Evolutionary conservation across 2,113 vertebrate species (phyloP), one percentile per base, ranked within the genome.

Genomic region (Tychaedon coryphoeus): DNA sequence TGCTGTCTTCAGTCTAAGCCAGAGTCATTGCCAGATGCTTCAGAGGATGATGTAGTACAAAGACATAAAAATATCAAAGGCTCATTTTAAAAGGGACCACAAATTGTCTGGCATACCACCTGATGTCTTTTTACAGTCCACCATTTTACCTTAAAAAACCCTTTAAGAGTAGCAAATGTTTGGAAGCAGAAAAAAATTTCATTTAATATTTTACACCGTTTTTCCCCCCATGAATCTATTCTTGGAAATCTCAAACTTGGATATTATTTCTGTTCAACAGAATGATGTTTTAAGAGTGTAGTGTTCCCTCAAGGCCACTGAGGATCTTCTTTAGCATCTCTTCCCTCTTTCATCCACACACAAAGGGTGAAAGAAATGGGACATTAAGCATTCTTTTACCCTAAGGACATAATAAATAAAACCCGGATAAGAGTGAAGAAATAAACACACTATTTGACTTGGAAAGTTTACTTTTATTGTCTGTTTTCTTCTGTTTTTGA

Each of bases 141-240:
- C 4, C 24, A 31, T 67, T 53, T 86, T 36, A 38, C 6, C 4
- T 58, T 18, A 58, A 28, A 80, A 64, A 72, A 43, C 6, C 5
- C 9, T 43, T 33, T 28, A 22, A 14, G 22, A 69, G 8, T 15
- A 40, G 5, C 4, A n/a, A 64, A 8, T 29, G 54, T 42, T 40
- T 40, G 3, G 9, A n/a, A 10, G 3, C 1, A 76, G 13, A 36
- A 86, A 79, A n/a, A 28, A 9, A 10, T 2, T 7, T 57, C 1
- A n/a, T 19, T 45, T 77, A 8, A 22, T 5, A 47, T 64, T 86
- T 81, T 53, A 14, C 7, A 57, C 10, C 1, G 4, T 40, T 73
- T n/a, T 1, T 2, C 3, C 7, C 13, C 6, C 8, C 10, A 20
- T 31, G 14, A 19, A n/a, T 48, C 6, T 58, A 1, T 31, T 76